Conservation (phyloP, 1,140 invertebrate species). For the Pogonus chalceus region DNA sequence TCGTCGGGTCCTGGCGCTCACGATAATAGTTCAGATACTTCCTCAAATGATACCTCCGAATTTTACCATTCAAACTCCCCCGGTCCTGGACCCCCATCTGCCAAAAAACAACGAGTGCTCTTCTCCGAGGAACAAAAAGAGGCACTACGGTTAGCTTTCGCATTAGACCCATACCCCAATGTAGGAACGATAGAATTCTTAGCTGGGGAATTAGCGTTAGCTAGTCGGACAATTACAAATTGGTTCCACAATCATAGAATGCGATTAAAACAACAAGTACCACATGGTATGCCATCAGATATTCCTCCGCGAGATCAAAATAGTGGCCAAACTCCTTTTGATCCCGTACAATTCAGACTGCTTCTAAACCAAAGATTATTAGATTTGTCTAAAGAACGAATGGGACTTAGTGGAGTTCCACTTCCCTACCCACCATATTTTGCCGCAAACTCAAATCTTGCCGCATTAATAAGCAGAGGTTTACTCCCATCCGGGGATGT, state of each 20-base stretch:
- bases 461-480: conserved; percentile 56
- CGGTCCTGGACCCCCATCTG: conserved; percentile 62
- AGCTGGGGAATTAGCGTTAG: conserved; percentile 81
- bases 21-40: conserved; percentile 77
- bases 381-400: conserved; percentile 73
- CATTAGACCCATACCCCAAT: conserved; percentile 92
- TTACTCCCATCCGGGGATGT: conserved; percentile 44
- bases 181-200: conserved; percentile 92
- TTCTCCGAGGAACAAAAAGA: conserved; percentile 99
- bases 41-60: conserved; percentile 78
- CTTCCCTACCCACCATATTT: conserved; percentile 66
- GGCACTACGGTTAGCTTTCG: conserved; percentile 84
- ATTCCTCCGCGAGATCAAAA: conserved; percentile 59
- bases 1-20: conserved; percentile 65
- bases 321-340: conserved; percentile 55
- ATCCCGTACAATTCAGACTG: conserved; percentile 82
- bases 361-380: conserved; percentile 77
- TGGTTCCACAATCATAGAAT: conserved; percentile 99
- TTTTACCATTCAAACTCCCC: conserved; percentile 80
- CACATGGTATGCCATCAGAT: conserved; percentile 57
- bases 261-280: conserved; percentile 86
- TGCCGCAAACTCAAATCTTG: conserved; percentile 58
- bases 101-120: conserved; percentile 85
- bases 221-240: conserved; percentile 92
- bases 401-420: conserved; percentile 60